Percentiles rank a stretch among this genome's conserved stretches.
Conservation (phyloP, 2,797 vertebrate species). For the Lithobates sylvaticus region DNA sequence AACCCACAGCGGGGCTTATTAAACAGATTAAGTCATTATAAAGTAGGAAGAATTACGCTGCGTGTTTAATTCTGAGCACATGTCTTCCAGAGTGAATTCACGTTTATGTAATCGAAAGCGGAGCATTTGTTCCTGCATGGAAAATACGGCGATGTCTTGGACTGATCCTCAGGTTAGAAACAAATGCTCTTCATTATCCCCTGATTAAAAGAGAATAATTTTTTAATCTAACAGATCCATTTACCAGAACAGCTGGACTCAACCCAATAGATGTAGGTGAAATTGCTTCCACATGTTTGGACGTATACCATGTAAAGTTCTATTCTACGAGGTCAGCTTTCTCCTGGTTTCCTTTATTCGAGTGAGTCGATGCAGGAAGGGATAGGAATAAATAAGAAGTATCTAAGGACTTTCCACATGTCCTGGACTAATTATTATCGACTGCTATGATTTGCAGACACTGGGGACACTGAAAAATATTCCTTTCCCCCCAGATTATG, state of each 20-base stretch:
- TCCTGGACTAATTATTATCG: conserved; percentile 49
- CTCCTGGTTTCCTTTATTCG: conserved; percentile 52
- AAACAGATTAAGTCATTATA: conserved; percentile 37
- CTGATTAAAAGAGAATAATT: conserved; percentile 77
- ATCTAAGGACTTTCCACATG: conserved; percentile 45
- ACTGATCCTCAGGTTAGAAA: conserved; percentile 64
- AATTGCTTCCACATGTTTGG: conserved; percentile 66
- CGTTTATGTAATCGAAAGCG: conserved; percentile 40
- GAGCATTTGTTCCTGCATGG: conserved; percentile 41
- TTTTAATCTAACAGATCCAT: conserved; percentile 67
- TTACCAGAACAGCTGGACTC: conserved; percentile 68
- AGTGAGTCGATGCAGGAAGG: conserved; percentile 61
- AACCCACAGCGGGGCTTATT: conserved; percentile 3
- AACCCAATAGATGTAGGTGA: conserved; percentile 60
- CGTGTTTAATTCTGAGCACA: conserved; percentile 50
- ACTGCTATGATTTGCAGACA: conserved; percentile 17
- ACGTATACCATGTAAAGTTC: conserved; percentile 46
- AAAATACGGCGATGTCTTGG: conserved; percentile 47
- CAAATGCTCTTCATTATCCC: conserved; percentile 73
- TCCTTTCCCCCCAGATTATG: conserved; percentile 71
- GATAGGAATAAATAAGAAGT: background rate
- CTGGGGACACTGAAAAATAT: conserved; percentile 20
- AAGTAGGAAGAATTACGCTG: conserved; percentile 18
- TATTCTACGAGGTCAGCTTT: conserved; percentile 43
- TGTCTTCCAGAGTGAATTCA: conserved; percentile 17